Evolutionary conservation across 35 echinoderm and acorn worm species (phyloP).

Genomic region (Ophiothrix spiculata): DNA sequence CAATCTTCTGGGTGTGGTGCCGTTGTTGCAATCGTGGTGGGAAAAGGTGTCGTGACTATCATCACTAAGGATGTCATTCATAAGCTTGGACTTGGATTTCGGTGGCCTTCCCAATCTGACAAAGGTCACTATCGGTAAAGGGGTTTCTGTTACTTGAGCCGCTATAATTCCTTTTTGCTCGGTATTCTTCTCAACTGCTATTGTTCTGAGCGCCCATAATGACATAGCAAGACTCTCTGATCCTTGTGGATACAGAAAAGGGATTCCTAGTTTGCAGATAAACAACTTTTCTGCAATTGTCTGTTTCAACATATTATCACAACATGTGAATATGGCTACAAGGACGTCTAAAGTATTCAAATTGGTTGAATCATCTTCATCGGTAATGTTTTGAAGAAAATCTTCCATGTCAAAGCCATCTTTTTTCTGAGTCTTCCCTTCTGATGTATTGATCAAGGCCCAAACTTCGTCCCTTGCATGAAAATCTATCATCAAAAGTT

Average conservation of each 20-base stretch:
- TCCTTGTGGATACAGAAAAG: constrained; percentile 25
- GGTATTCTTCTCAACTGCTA: neutral
- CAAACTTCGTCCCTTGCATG: constrained; percentile 12
- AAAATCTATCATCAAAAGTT: constrained; percentile 18
- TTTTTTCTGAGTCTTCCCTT: neutral
- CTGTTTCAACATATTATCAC: constrained; percentile 27
- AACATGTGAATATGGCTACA: constrained; percentile 18
- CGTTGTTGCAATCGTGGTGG: neutral
- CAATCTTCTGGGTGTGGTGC: neutral
- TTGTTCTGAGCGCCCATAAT: constrained; percentile 10
- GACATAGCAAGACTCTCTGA: constrained; percentile 15
- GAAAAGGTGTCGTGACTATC: neutral
- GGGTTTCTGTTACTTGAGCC: neutral
- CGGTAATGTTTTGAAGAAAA: constrained; percentile 12
- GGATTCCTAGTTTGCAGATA: constrained; percentile 14
- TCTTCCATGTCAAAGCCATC: neutral
- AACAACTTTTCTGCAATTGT: constrained; percentile 27
- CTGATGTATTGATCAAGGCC: neutral
- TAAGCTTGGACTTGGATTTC: neutral
- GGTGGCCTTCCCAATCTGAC: neutral
- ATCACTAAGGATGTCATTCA: neutral
- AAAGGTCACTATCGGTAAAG: neutral
- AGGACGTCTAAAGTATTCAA: constrained; percentile 12
- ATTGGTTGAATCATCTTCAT: neutral
- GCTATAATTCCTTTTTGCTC: neutral